Percentiles rank a stretch among this genome's conserved stretches.
Evolutionary conservation across 2,113 vertebrate genomes (phyloP).

Genomic region (Donacobius atricapilla): DNA sequence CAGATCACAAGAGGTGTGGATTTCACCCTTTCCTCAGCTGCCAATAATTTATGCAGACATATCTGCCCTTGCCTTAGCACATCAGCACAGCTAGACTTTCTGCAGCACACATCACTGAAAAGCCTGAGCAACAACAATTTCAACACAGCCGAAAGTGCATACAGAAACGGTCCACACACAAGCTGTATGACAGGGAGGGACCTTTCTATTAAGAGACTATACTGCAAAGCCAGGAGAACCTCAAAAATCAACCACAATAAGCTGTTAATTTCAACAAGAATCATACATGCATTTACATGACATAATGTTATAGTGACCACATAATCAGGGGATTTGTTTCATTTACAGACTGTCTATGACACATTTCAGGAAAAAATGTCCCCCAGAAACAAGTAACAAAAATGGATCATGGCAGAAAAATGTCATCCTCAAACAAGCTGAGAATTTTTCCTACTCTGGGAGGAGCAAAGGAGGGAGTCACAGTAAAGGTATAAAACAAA

Average conservation of each 20-base stretch:
- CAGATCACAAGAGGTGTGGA: not conserved
- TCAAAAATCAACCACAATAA: not conserved
- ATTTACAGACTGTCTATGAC: not conserved
- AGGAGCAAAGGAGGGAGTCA: not conserved
- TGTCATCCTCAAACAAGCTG: not conserved
- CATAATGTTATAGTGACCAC: not conserved
- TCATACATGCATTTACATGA: not conserved
- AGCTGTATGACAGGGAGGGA: not conserved
- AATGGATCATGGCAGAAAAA: not conserved
- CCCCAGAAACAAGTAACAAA: not conserved
- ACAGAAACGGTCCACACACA: not conserved
- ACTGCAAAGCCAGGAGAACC: not conserved
- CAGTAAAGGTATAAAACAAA: not conserved
- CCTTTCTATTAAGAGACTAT: not conserved
- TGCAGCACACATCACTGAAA: not conserved
- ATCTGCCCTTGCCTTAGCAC: not conserved
- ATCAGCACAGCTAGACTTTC: not conserved
- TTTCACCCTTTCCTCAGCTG: not conserved
- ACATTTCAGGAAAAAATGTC: not conserved
- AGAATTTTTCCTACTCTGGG: not conserved
- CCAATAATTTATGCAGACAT: not conserved
- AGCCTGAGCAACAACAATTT: not conserved
- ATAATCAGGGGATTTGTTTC: not conserved
- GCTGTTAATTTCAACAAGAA: not conserved
- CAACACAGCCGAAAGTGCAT: not conserved